These are phyloP conservation scores for Furcifer pardalis DNA, from an alignment of 2,797 vertebrate genomes.

Conservation along the genomic window DNA sequence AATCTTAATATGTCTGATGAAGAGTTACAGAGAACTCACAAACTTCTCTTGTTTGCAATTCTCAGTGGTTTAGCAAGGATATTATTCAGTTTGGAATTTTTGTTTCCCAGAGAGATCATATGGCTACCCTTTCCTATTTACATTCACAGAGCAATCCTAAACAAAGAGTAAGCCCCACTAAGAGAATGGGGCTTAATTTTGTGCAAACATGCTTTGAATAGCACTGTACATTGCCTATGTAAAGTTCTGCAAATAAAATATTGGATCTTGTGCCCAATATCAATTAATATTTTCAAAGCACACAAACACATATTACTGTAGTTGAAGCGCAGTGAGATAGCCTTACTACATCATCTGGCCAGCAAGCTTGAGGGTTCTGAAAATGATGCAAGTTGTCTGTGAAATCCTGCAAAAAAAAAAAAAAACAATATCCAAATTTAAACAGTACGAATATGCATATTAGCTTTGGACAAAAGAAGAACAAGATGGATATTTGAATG, in stretches of 20 bases:
- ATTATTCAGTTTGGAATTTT: too few species aligned
- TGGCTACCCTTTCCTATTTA: too few species aligned
- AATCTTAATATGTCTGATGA: too few species aligned
- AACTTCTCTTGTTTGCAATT: too few species aligned
- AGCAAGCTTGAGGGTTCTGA: slow-evolving; percentile 73
- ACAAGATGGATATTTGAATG: not conserved
- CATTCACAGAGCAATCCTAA: too few species aligned
- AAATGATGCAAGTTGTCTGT: slow-evolving; percentile 67
- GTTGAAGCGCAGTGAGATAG: not conserved
- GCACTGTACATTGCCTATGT: too few species aligned
- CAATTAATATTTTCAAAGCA: not conserved
- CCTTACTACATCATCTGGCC: slow-evolving; percentile 82
- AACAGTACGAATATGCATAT: not conserved
- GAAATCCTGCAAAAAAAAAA: slow-evolving; percentile 71
- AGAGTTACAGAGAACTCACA: too few species aligned
- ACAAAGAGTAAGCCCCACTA: too few species aligned
- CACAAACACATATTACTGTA: not conserved
- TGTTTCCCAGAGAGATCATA: too few species aligned
- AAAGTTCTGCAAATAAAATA: not conserved
- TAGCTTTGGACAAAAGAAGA: not conserved
- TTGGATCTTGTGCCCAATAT: not conserved
- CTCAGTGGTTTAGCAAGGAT: too few species aligned
- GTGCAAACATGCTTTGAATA: too few species aligned
- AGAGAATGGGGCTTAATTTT: not conserved
- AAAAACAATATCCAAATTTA: slow-evolving; percentile 20